A percentile compares a stretch with the other conserved stretches of the same genome.
These are phyloP conservation scores for Chrysotoxum bicinctum DNA, from an alignment of 2,888 invertebrate genomes.

Conservation along the genomic window DNA sequence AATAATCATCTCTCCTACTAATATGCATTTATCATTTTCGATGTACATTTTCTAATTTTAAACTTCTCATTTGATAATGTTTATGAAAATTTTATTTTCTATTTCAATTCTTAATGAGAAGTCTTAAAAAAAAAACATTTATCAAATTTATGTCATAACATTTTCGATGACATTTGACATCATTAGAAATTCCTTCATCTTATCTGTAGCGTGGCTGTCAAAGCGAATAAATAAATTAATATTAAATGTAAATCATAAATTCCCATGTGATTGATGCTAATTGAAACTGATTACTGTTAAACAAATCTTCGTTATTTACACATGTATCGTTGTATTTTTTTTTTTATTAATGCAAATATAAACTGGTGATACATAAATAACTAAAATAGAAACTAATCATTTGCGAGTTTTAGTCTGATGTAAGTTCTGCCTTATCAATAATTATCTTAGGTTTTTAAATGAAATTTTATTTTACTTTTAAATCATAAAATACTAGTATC, in stretches of 20 bases:
- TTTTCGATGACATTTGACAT: not conserved
- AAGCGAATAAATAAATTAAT: not conserved
- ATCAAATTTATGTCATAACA: not conserved
- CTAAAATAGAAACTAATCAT: not conserved
- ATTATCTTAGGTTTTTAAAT: no score
- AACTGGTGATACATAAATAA: not conserved
- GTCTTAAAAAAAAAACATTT: not conserved
- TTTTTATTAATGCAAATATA: not conserved
- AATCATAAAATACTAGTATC: no score
- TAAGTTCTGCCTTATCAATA: no score
- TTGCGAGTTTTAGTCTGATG: not conserved
- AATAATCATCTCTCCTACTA: not conserved
- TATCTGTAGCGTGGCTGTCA: not conserved
- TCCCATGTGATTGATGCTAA: constrained; percentile 17
- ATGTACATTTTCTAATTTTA: not conserved
- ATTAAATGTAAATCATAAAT: not conserved
- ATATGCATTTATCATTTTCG: not conserved
- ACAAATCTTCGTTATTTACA: not conserved
- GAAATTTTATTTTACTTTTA: no score
- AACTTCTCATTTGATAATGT: not conserved
- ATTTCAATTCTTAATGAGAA: not conserved
- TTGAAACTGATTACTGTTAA: not conserved
- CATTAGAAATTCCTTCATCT: not conserved
- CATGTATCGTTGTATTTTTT: not conserved
- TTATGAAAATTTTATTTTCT: not conserved